Percentiles rank a stretch among this genome's conserved stretches.
Conservation (phyloP, 1,140 invertebrate species). For the Dendroctonus valens region DNA sequence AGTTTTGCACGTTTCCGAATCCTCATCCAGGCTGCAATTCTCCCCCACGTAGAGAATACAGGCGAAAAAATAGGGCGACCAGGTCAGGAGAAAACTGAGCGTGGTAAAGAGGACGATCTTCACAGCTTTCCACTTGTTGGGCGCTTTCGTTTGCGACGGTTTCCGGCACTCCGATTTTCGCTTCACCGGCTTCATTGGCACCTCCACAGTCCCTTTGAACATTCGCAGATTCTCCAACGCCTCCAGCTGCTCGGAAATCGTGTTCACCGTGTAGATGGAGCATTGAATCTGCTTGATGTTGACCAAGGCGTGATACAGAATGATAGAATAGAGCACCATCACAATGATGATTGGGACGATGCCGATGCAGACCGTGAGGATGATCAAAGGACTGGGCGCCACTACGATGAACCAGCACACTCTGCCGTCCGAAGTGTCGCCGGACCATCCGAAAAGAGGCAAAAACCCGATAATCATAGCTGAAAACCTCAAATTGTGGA, state of each 20-base stretch:
- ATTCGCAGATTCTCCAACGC: slow-evolving; percentile 37
- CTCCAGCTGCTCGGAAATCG: slow-evolving; percentile 21
- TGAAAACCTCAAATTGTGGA: slow-evolving; percentile 40
- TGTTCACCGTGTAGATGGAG: slow-evolving; percentile 23
- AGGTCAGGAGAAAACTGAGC: slow-evolving; percentile 55
- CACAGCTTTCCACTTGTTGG: slow-evolving; percentile 57
- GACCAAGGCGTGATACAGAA: slow-evolving; percentile 53
- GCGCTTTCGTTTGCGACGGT: slow-evolving; percentile 37
- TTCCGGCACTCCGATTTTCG: slow-evolving; percentile 9
- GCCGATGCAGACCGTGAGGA: slow-evolving; percentile 55
- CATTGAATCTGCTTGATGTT: slow-evolving; percentile 51
- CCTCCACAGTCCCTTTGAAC: slow-evolving; percentile 37
- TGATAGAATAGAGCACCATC: slow-evolving; percentile 56
- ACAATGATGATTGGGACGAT: slow-evolving; percentile 55
- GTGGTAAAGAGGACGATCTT: slow-evolving; percentile 59
- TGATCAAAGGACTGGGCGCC: slow-evolving; percentile 53
- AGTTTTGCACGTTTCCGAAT: slow-evolving; percentile 51
- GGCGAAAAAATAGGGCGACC: slow-evolving; percentile 54
- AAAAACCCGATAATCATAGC: slow-evolving; percentile 57
- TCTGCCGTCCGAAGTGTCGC: slow-evolving; percentile 49
- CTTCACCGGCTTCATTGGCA: slow-evolving; percentile 1
- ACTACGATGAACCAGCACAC: slow-evolving; percentile 56
- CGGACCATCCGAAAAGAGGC: slow-evolving; percentile 56
- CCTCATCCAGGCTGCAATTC: slow-evolving; percentile 53
- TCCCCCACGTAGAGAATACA: slow-evolving; percentile 52